Percentiles rank a stretch among this genome's conserved stretches.
Conservation (phyloP, 2,113 vertebrate species). For the Clarias magur region DNA sequence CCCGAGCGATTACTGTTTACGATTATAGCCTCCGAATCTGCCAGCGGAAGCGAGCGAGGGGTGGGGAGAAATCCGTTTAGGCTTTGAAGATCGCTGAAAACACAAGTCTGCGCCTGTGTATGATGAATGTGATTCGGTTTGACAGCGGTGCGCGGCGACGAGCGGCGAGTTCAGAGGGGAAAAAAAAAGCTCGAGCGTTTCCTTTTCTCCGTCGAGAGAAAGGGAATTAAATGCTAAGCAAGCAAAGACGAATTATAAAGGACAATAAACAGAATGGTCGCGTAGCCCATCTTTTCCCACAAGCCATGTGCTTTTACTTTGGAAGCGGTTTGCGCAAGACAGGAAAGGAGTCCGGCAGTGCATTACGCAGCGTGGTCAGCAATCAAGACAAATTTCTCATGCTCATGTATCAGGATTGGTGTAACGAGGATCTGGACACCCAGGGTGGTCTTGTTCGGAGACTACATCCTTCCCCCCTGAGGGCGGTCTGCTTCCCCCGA, state of each 20-base stretch:
- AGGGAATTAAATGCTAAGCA: slow-evolving; percentile 47
- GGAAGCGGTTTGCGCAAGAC: slow-evolving; percentile 49
- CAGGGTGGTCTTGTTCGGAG: slow-evolving; percentile 42
- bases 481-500: slow-evolving; percentile 2
- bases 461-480: not conserved
- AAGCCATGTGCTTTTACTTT: slow-evolving; percentile 66
- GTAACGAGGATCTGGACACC: slow-evolving; percentile 47
- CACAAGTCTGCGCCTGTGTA: slow-evolving; percentile 43
- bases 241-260: slow-evolving; percentile 33
- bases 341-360: slow-evolving; percentile 54
- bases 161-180: not conserved
- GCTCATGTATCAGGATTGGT: slow-evolving; percentile 48
- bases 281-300: slow-evolving; percentile 31
- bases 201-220: slow-evolving; percentile 47
- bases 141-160: slow-evolving; percentile 40
- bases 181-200: slow-evolving; percentile 39
- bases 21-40: slow-evolving; percentile 71
- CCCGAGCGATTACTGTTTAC: slow-evolving; percentile 65
- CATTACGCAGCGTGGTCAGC: slow-evolving; percentile 60
- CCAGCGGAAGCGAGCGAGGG: slow-evolving; percentile 53
- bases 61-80: slow-evolving; percentile 55
- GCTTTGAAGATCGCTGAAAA: slow-evolving; percentile 63
- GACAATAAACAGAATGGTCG: slow-evolving; percentile 54
- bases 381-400: slow-evolving; percentile 51
- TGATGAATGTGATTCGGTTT: slow-evolving; percentile 55